Evolutionary conservation across 2,797 vertebrate species (phyloP).

Genomic region (Mus spretus): DNA sequence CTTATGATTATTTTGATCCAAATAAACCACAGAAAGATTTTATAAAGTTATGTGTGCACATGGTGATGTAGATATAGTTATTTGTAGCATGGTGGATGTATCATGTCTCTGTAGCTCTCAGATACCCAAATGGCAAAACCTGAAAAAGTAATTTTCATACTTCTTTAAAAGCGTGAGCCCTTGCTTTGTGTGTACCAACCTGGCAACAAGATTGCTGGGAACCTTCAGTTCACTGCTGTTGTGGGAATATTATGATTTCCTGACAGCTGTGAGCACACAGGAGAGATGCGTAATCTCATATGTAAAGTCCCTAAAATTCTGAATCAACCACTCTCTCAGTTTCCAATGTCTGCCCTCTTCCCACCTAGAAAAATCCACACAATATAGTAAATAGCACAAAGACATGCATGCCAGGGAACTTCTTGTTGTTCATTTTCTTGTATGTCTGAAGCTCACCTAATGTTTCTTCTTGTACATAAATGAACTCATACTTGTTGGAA

Average conservation of each 20-base stretch:
- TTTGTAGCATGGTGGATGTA: not conserved
- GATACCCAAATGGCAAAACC: not conserved
- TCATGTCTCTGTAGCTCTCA: not conserved
- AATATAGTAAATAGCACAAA: conserved; percentile 8
- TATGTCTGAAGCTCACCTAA: not conserved
- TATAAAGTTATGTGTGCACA: not conserved
- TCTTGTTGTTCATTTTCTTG: not conserved
- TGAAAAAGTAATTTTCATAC: not conserved
- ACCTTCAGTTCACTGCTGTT: no score
- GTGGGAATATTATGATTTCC: no score
- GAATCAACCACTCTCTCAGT: not conserved
- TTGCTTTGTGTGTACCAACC: not conserved
- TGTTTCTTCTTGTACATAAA: not conserved
- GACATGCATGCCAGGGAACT: not conserved
- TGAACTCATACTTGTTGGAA: not conserved
- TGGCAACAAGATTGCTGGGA: not conserved
- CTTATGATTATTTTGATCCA: not conserved
- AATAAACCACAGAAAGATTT: not conserved
- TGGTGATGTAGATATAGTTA: not conserved
- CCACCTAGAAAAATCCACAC: not conserved
- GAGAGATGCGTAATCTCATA: not conserved
- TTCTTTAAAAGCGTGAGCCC: not conserved
- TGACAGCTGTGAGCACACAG: not conserved
- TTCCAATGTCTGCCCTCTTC: not conserved
- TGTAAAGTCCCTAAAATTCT: not conserved